phyloP scores from a whole-genome alignment of 2,888 invertebrate genomes.

The Sesia bembeciformis region DNA sequence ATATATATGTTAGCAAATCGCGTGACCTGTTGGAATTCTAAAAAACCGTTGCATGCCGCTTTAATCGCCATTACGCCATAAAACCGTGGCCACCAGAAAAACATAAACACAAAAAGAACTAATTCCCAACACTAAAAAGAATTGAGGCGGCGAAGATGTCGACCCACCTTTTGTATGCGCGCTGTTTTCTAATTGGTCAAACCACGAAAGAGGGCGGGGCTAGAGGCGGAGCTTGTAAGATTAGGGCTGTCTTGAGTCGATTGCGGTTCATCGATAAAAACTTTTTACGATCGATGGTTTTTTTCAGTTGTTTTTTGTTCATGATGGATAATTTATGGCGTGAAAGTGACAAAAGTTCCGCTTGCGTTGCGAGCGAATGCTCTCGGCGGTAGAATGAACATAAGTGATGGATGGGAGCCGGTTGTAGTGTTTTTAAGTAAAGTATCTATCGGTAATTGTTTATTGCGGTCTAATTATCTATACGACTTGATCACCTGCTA shows the following conservation, averaged over 20 bases:
- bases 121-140: constrained; percentile 62
- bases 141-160: constrained; percentile 37
- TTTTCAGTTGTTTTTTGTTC: constrained; percentile 35
- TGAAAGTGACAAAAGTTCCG: constrained; percentile 52
- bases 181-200: constrained; percentile 40
- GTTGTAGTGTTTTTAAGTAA: too few species aligned
- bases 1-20: too few species aligned
- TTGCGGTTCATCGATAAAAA: constrained; percentile 53
- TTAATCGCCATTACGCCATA: constrained; percentile 34
- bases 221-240: constrained; percentile 30
- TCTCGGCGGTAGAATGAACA: neutral
- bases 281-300: constrained; percentile 39
- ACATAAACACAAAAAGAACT: constrained; percentile 48
- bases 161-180: constrained; percentile 31
- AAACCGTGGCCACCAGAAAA: constrained; percentile 33
- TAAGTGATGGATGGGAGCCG: neutral
- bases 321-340: constrained; percentile 52
- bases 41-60: neutral
- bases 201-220: constrained; percentile 39
- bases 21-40: too few species aligned
- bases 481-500: neutral
- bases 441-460: too few species aligned
- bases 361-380: constrained; percentile 9
- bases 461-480: too few species aligned
- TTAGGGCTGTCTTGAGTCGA: constrained; percentile 48